Evolutionary conservation across 2,797 vertebrate genomes (phyloP), one percentile per base, ranked within the genome.

Genomic region (Neostethus bicornis): DNA sequence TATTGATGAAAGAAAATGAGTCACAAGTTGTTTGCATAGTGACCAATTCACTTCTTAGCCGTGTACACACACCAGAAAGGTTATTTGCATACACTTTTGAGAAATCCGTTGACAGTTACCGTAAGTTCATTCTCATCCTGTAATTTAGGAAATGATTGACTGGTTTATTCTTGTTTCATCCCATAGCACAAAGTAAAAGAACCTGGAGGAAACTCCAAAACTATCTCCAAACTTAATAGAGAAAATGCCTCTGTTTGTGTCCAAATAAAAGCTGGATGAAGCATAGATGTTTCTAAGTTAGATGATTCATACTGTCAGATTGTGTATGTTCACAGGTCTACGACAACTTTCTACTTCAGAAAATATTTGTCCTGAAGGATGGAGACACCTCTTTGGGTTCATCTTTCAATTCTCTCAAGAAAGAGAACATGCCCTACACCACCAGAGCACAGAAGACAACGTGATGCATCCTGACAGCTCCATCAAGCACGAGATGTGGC

Each of bases 381-480:
- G 35, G 69, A 80, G 69, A 72, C 66, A 79, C 83, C 72, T 82
- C 56, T 64, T 48, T 80, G 74, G 76, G 77, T 70, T 75, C 34
- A 26, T 73, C 52, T 51, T 64, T 77, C 55, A 34, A 29, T 63
- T 60, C 56, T 51, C 60, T 61, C 69, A 74, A 69, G 62, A 66
- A 80, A 46, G 65, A 76, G 75, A 66, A 63, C 61, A 52, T 75
- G 73, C 82, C 84, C 65, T 32, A 26, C 0, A 8, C 61, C 68
- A 31, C 47, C 25, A 38, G 55, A 67, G 66, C 64, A 70, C n/a
- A 65, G 20, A 11, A 60, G 66, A n/a, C 43, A 53, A 73, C 51
- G 1, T 71, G 51, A 93, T 90, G 69, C 68, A 73, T 90, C 91
- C 85, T 91, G 89, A 91, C 90, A 90, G 79, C 84, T 89, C 87